Evolutionary conservation across 2,888 invertebrate species (phyloP).

Genomic region (Xylota sylvarum): DNA sequence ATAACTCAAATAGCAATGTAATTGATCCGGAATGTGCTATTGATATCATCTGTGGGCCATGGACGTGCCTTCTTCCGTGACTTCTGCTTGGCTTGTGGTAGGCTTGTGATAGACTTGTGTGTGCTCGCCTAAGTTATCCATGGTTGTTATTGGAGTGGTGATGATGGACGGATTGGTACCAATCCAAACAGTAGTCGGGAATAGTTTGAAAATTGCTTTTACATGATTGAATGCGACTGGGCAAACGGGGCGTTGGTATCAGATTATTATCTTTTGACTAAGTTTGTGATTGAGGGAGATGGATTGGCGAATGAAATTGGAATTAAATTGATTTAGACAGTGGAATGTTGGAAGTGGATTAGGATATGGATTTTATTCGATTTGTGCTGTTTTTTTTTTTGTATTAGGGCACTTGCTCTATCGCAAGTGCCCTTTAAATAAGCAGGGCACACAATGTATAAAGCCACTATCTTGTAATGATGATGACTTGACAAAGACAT

Average conservation of each 20-base stretch:
- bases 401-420: no score
- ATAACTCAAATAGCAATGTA: slow-evolving; percentile 75
- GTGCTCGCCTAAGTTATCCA: slow-evolving; percentile 24
- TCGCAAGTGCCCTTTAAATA: not conserved
- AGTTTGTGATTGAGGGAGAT: slow-evolving; percentile 35
- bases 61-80: slow-evolving; percentile 42
- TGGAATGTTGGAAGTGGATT: slow-evolving; percentile 29
- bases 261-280: slow-evolving; percentile 35
- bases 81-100: slow-evolving; percentile 30
- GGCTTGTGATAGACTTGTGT: slow-evolving; percentile 65
- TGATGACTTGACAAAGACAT: no score
- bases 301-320: slow-evolving; percentile 16
- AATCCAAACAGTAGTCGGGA: slow-evolving; percentile 59
- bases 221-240: slow-evolving; percentile 62
- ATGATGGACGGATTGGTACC: slow-evolving; percentile 64
- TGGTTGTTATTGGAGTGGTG: slow-evolving; percentile 36
- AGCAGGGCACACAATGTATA: no score
- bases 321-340: slow-evolving; percentile 36
- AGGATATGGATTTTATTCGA: not conserved
- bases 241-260: slow-evolving; percentile 56
- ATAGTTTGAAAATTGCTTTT: slow-evolving; percentile 61
- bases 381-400: not conserved
- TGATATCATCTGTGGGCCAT: slow-evolving; percentile 52
- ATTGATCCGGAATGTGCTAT: slow-evolving; percentile 70
- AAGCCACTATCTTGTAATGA: no score